phyloP scores from a whole-genome alignment of 2,797 vertebrate species.

The Megaceryle alcyon region DNA sequence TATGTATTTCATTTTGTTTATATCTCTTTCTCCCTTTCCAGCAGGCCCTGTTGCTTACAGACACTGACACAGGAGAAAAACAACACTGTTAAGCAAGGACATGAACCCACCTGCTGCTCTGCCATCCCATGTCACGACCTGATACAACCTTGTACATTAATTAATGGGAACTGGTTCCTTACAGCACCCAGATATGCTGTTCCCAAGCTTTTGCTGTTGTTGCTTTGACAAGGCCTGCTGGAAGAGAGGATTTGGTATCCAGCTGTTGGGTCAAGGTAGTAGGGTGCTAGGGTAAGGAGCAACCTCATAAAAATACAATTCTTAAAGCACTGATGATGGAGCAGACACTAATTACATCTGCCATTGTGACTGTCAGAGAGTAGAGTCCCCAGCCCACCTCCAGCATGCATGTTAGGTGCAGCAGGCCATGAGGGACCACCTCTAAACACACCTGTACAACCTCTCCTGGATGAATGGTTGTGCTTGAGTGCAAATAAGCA shows the following conservation, averaged over 20 bases:
- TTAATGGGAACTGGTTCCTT: neutral
- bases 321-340: neutral
- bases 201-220: neutral
- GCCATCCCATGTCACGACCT: neutral
- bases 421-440: neutral
- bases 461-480: neutral
- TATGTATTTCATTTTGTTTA: neutral
- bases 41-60: neutral
- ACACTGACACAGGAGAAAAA: neutral
- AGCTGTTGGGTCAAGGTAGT: neutral
- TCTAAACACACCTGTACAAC: neutral
- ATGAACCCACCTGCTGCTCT: neutral
- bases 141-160: neutral
- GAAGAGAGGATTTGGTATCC: neutral
- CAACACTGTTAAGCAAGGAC: neutral
- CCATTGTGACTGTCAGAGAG: neutral
- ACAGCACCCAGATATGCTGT: neutral
- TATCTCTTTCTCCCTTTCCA: neutral
- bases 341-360: neutral
- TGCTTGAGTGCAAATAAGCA: neutral
- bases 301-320: neutral
- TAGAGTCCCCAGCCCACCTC: neutral
- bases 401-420: accelerated
- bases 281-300: neutral
- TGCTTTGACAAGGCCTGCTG: neutral